Evolutionary conservation across 2,113 vertebrate species (phyloP).

Genomic region (Pterocles orientalis): DNA sequence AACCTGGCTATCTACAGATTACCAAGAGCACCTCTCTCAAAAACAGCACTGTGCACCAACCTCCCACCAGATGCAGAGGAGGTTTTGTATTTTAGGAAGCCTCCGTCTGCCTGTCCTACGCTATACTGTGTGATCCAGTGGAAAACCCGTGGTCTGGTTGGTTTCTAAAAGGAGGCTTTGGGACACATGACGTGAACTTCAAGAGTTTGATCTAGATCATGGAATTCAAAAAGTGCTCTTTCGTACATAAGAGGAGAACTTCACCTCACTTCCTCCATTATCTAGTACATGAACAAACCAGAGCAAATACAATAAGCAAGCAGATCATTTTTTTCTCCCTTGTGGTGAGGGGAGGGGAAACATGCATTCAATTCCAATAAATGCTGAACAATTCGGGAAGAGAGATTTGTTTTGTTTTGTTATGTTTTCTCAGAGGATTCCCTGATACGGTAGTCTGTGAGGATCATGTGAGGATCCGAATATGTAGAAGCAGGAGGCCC

Average conservation of each 20-base stretch:
- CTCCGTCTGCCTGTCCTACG: not conserved
- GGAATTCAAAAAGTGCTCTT: not conserved
- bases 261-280: not conserved
- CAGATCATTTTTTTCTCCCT: not conserved
- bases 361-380: not conserved
- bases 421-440: not conserved
- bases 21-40: not conserved
- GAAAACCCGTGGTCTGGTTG: not conserved
- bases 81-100: not conserved
- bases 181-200: not conserved
- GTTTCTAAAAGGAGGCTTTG: not conserved
- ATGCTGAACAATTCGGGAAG: not conserved
- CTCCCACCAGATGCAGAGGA: not conserved
- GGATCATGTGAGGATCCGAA: not conserved
- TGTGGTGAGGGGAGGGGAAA: not conserved
- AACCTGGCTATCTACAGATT: not conserved
- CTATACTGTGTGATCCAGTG: not conserved
- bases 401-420: not conserved
- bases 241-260: not conserved
- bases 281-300: not conserved
- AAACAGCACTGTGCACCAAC: not conserved
- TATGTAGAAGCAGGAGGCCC: accelerated
- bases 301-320: not conserved
- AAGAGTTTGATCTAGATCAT: not conserved
- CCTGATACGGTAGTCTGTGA: not conserved